Evolutionary conservation across 2,888 invertebrate genomes (phyloP).

Genomic region (Falcaria lacertinaria): DNA sequence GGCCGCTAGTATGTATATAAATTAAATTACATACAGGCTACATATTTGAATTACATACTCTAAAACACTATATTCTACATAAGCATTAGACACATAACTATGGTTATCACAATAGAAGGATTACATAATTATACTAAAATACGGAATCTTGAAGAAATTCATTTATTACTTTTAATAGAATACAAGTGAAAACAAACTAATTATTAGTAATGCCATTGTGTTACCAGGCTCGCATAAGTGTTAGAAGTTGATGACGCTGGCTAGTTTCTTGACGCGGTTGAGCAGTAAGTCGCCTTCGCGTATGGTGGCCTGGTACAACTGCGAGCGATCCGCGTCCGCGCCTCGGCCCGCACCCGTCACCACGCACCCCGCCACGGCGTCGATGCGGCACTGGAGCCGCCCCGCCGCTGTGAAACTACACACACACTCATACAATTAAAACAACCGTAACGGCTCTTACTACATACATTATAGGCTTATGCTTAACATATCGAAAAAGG

Average conservation of each 20-base stretch:
- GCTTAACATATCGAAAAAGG: too few relatives aligned
- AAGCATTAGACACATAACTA: too few relatives aligned
- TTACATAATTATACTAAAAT: not conserved
- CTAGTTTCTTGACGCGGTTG: slow-evolving; percentile 98
- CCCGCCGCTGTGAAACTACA: slow-evolving; percentile 97
- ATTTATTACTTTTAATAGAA: slow-evolving; percentile 1
- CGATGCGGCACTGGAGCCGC: slow-evolving; percentile 97
- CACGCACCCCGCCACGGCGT: slow-evolving; percentile 96
- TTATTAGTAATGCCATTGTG: slow-evolving; percentile 3
- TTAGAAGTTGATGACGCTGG: slow-evolving; percentile 99
- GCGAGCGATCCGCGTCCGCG: slow-evolving; percentile 76
- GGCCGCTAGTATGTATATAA: too few relatives aligned
- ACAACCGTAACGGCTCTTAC: too few relatives aligned
- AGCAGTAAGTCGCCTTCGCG: slow-evolving; percentile 98
- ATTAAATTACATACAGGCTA: too few relatives aligned
- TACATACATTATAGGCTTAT: too few relatives aligned
- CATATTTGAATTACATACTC: too few relatives aligned
- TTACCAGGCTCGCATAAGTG: slow-evolving; percentile 15
- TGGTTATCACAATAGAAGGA: too few relatives aligned
- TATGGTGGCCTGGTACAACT: slow-evolving; percentile 96
- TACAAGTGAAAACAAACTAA: not conserved
- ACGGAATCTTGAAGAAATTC: not conserved
- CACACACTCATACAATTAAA: not conserved
- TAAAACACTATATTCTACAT: too few relatives aligned
- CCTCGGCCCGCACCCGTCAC: slow-evolving; percentile 86